Evolutionary conservation across 2,888 invertebrate species (phyloP).

Genomic region (Patella ulyssiponensis): DNA sequence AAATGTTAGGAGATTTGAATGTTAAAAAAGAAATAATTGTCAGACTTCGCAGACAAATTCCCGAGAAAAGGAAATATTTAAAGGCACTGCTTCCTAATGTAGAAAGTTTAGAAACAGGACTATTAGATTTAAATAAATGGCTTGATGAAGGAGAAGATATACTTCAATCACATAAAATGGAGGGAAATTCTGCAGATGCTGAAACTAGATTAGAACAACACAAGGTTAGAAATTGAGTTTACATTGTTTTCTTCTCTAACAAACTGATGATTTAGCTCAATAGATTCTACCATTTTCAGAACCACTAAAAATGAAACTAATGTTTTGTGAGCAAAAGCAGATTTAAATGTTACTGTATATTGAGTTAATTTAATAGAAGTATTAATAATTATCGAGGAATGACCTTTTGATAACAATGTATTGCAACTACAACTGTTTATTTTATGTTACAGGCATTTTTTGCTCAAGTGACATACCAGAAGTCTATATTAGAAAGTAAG

Average conservation of each 20-base stretch:
- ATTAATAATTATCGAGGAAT: not conserved
- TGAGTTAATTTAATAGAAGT: not conserved
- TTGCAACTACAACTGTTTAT: constrained; percentile 10
- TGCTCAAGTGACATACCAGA: constrained; percentile 89
- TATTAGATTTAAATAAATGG: constrained; percentile 89
- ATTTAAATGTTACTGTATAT: not conserved
- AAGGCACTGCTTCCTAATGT: constrained; percentile 78
- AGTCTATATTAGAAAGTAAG: constrained; percentile 94
- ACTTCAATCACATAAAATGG: constrained; percentile 77
- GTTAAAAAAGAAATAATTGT: constrained; percentile 67
- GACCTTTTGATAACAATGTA: no score
- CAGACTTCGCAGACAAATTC: constrained; percentile 77
- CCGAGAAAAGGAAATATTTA: constrained; percentile 82
- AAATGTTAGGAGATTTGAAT: constrained; percentile 85
- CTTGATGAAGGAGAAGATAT: constrained; percentile 86
- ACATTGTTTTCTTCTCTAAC: no score
- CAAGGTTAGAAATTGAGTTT: constrained; percentile 74
- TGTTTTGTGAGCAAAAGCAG: not conserved
- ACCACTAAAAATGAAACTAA: no score
- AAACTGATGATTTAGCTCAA: no score
- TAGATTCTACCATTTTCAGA: no score
- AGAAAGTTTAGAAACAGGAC: constrained; percentile 89
- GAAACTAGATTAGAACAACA: constrained; percentile 85
- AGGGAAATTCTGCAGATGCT: constrained; percentile 81
- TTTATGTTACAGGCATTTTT: constrained; percentile 78